Percentiles rank a stretch among this genome's conserved stretches.
Evolutionary conservation across 2,797 vertebrate genomes (phyloP).

Genomic region (Onychomys leucogaster): DNA sequence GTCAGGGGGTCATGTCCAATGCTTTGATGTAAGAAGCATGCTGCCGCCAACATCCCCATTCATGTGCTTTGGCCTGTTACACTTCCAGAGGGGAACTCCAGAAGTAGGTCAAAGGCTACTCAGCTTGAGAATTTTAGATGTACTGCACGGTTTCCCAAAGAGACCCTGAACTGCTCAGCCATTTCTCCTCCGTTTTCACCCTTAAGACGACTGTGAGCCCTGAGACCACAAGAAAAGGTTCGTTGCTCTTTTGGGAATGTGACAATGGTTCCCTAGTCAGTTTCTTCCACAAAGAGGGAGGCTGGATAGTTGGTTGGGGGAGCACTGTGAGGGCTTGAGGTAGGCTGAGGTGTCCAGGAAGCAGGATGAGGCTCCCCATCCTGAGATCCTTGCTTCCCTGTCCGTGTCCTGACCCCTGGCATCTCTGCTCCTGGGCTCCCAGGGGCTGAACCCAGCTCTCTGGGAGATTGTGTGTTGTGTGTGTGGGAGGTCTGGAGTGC

Average conservation of each 20-base stretch:
- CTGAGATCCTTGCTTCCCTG: neutral
- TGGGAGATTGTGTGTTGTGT: neutral
- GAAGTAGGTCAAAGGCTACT: neutral
- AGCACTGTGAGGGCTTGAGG: neutral
- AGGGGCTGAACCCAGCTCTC: accelerated
- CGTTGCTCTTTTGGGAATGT: neutral
- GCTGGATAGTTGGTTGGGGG: accelerated
- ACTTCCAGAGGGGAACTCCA: neutral
- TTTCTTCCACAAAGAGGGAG: neutral
- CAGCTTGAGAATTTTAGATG: neutral
- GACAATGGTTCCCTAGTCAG: neutral
- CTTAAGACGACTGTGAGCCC: neutral
- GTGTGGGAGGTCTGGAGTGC: neutral
- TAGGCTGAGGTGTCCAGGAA: neutral
- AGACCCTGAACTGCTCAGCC: accelerated
- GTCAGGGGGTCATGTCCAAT: accelerated
- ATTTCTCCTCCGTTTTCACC: neutral
- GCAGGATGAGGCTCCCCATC: neutral
- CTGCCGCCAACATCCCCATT: accelerated
- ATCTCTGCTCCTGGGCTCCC: neutral
- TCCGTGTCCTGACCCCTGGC: neutral
- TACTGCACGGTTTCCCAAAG: neutral
- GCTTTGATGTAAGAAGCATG: too few species aligned
- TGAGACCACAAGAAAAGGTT: neutral
- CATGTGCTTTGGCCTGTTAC: neutral